phyloP scores from a whole-genome alignment of 2,888 invertebrate species.

The Lasioglossum leucozonium region DNA sequence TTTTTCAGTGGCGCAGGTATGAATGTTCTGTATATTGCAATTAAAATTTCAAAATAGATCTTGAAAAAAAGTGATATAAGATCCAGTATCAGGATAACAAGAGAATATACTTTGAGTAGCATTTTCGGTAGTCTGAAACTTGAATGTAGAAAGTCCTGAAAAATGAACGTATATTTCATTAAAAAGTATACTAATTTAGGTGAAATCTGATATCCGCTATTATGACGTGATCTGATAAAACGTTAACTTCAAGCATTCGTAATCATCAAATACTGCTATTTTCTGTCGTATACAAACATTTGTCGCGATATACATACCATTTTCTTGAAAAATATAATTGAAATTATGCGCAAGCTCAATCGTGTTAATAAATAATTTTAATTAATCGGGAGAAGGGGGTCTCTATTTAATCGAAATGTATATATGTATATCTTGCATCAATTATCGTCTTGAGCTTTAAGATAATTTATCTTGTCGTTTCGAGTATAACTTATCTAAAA shows the following conservation, averaged over 20 bases:
- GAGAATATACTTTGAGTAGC: slow-evolving; percentile 86
- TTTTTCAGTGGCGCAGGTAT: slow-evolving; percentile 87
- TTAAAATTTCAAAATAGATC: slow-evolving; percentile 85
- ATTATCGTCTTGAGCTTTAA: slow-evolving; percentile 37
- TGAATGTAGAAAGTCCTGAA: slow-evolving; percentile 53
- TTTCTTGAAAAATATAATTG: slow-evolving; percentile 4
- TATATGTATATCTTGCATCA: slow-evolving; percentile 48
- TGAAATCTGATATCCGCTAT: background rate
- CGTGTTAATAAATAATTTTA: slow-evolving; percentile 21
- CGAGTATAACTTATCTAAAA: slow-evolving; percentile 21
- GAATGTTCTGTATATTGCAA: slow-evolving; percentile 85
- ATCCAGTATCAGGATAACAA: slow-evolving; percentile 86
- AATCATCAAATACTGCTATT: background rate
- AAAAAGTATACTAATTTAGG: background rate
- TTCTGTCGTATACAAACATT: background rate
- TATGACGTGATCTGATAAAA: background rate
- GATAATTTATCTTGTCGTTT: slow-evolving; percentile 48
- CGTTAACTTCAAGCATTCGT: background rate
- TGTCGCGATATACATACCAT: slow-evolving; percentile 43
- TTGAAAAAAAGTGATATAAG: slow-evolving; percentile 86
- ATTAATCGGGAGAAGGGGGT: slow-evolving; percentile 8
- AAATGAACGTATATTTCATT: background rate
- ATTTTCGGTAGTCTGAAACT: slow-evolving; percentile 82
- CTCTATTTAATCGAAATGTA: slow-evolving; percentile 19
- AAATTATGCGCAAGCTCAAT: background rate